Evolutionary conservation across 2,888 invertebrate genomes (phyloP), one percentile per base, ranked within the genome.

Genomic region (Gortyna flavago): DNA sequence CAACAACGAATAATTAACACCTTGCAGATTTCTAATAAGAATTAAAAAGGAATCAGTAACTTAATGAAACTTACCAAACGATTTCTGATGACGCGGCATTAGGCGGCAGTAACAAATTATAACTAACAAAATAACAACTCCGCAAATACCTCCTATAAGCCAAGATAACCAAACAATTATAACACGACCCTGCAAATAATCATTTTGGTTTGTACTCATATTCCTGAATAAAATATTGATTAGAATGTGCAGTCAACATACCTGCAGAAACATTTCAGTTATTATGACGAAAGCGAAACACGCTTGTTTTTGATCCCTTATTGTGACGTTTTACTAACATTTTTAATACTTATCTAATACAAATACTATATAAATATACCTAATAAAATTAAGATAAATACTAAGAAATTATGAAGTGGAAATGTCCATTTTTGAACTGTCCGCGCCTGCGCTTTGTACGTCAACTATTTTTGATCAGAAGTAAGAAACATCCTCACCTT

Each of bases 21-120:
- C 32, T 77, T 32, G 38, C 2, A 54, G 9, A 62, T 21, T 67
- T 35, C 7, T 59, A 38, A 25, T 67, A 3, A 1, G 6, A 21
- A 41, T 32, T 32, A 13, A 72, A 32, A 48, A 9, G 21, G 8
- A 51, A 16, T 41, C n/a, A 1, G 11, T 57, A n/a, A 54, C 7
- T 48, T n/a, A n/a, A n/a, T n/a, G n/a, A 69, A 44, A 79, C 97
- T 97, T 94, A 97, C 97, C 97, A 91, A 97, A 97, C 84, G 97
- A 97, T 95, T 97, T 97, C 94, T 97, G 97, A 91, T 97, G 97
- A 85, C 97, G 97, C 89, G 97, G 97, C 97, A 97, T 97, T 92
- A 97, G 97, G 96, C 97, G 97, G 93, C 97, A 97, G 93, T 97
- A 97, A 95, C 97, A 97, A 90, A 97, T 96, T 90, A 97, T 95